Evolutionary conservation across 2,888 invertebrate genomes (phyloP).

Genomic region (Scaptomyza cyrtandrae): DNA sequence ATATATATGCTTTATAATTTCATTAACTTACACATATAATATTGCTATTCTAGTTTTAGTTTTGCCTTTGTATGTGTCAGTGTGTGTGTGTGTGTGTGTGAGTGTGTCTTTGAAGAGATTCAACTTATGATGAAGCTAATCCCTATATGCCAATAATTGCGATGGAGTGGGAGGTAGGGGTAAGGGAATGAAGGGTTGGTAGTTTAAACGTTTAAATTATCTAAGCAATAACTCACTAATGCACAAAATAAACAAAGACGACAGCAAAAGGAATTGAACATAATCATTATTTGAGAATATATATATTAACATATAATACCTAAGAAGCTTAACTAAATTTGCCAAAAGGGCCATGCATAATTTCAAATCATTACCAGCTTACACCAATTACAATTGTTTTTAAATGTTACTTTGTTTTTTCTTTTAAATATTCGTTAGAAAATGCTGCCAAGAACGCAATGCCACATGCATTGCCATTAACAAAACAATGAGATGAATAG

Average conservation of each 20-base stretch:
- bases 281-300: neutral
- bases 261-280: slow-evolving; percentile 25
- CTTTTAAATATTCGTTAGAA: slow-evolving; percentile 5
- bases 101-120: slow-evolving; percentile 47
- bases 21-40: slow-evolving; percentile 71
- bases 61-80: slow-evolving; percentile 43
- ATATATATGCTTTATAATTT: slow-evolving; percentile 65
- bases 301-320: slow-evolving; percentile 11
- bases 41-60: slow-evolving; percentile 76
- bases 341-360: slow-evolving; percentile 31
- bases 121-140: slow-evolving; percentile 15
- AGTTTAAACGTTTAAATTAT: slow-evolving; percentile 26
- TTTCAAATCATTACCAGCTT: slow-evolving; percentile 14
- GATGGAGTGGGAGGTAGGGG: neutral
- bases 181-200: neutral
- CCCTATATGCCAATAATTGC: slow-evolving; percentile 17
- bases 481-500: slow-evolving; percentile 11
- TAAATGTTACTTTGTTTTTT: neutral
- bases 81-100: slow-evolving; percentile 22
- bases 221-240: slow-evolving; percentile 38
- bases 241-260: slow-evolving; percentile 33
- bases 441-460: slow-evolving; percentile 31
- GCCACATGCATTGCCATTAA: slow-evolving; percentile 28
- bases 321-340: slow-evolving; percentile 15
- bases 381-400: slow-evolving; percentile 23